Base-by-base conservation (phyloP, 2,113 vertebrate genomes). In the Daubentonia madagascariensis region DNA sequence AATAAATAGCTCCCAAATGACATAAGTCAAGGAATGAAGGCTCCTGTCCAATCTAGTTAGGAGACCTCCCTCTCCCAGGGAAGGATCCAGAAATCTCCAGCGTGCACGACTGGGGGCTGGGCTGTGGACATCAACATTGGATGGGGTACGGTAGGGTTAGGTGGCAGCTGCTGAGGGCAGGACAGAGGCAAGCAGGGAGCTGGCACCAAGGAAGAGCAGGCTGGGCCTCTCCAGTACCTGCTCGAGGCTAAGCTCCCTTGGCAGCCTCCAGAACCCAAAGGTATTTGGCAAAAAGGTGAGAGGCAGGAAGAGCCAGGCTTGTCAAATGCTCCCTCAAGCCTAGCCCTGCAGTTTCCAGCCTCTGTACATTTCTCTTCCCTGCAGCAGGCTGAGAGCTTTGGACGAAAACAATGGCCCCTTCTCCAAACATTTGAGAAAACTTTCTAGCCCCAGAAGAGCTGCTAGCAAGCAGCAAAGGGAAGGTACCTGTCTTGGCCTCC, bases 1-100 rank as follows among this genome's bases (percentile, higher is more conserved):
- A 98, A 98, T 98, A 98, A 98, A 98, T 98, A 98, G 95, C 94
- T 98, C 97, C 97, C 94, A 95, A 96, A 90, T 95, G 96, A 97
- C 96, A 96, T 30, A 10, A 95, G 94, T 96, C 96, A 97, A 97
- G 92, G 94, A 98, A 98, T 94, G 76, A 97, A 97, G 97, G 75
- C 94, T 97, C 97, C 98, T 96, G 94, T 97, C 88, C 92, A 63
- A 92, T 92, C 70, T 83, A 94, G 75, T 89, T 67, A 91, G 95
- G 95, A 96, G 96, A 90, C 92, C 75, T 79, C 93, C 67, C 57
- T 70, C 86, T 95, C 93, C 92, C 92, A 97, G 94, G 93, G 97
- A 98, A 97, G 96, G 92, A 97, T 97, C 96, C 95, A 93, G 95
- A 96, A 97, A 98, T 97, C 94, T 96, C 95, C 95, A 96, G 87